Conservation (phyloP, 2,888 invertebrate species). For the Andrena haemorrhoa region DNA sequence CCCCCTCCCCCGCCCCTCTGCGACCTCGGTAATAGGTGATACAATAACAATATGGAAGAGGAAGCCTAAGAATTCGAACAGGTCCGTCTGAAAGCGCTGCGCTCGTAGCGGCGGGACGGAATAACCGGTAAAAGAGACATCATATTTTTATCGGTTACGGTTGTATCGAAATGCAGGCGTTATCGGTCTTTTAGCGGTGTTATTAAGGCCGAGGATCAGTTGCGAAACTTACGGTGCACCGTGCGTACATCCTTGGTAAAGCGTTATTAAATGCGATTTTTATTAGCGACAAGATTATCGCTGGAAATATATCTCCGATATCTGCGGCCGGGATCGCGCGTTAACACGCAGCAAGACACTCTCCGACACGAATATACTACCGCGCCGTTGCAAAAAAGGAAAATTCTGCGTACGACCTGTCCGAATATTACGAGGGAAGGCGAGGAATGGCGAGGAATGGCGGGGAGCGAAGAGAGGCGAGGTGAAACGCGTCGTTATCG, state of each 20-base stretch:
- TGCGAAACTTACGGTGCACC: conserved; percentile 20
- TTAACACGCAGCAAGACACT: conserved; percentile 35
- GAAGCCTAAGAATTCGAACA: not conserved
- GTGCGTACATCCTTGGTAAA: conserved; percentile 31
- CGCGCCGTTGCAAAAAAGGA: conserved; percentile 13
- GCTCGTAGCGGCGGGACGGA: not conserved
- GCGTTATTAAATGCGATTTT: conserved; percentile 53
- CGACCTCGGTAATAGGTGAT: too few relatives aligned
- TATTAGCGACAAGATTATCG: conserved; percentile 56
- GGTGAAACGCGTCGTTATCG: conserved; percentile 35
- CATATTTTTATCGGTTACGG: conserved; percentile 22
- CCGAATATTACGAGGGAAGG: conserved; percentile 28
- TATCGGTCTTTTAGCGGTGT: not conserved
- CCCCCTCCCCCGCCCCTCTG: too few relatives aligned
- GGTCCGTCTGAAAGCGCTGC: not conserved
- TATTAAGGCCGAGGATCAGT: conserved; percentile 29
- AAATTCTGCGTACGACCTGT: not conserved
- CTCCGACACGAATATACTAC: conserved; percentile 33
- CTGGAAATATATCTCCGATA: conserved; percentile 46
- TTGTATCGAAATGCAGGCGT: conserved; percentile 7
- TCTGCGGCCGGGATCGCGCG: conserved; percentile 50
- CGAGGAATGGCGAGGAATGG: not conserved
- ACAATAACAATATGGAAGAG: too few relatives aligned
- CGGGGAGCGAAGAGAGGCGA: not conserved
- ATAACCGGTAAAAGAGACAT: not conserved